Evolutionary conservation across 2,113 vertebrate species (phyloP), one percentile per base, ranked within the genome.

Genomic region (Calyptommatus sinebrachiatus): DNA sequence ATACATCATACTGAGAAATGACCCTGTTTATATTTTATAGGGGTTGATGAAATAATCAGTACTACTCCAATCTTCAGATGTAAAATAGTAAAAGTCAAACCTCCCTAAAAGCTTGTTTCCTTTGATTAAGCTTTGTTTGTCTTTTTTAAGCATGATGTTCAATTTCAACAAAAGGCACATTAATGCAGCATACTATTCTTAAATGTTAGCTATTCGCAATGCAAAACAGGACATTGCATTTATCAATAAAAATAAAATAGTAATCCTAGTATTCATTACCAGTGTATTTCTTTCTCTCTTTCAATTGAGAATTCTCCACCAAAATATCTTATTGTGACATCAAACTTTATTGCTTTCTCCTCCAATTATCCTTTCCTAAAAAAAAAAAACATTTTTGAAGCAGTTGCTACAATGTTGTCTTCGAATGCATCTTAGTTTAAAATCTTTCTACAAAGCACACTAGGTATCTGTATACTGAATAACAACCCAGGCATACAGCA

Each of bases 201-300:
- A 90, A 90, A 12, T 82, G 85, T 88, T 85, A 83, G 73, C 80
- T 87, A 78, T 79, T 81, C 86, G 75, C 79, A 85, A 83, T 41
- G 63, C 28, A 84, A 73, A 84, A 66, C 86, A 77, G 85, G 60
- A 73, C 46, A 62, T 73, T 79, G 68, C 1, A 76, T 86, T 84
- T 79, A 88, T 90, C 88, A 91, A 89, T 87, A 90, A 92, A 87
- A 92, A 88, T 80, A 65, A 90, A 87, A 67, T 65, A 71, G 76
- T 84, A 89, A 87, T 82, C 85, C 67, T 65, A 84, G 48, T 71
- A 63, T 62, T 91, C 65, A 26, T 71, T 84, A 79, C 83, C 77
- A 70, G 61, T 78, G 84, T 86, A 8, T 22, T 48, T 61, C 46
- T 12, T 35, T 28, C 66, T 69, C 65, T 11, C 22, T 81, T 78